Conservation (phyloP, 2,797 vertebrate species). For the Lepus townsendii region DNA sequence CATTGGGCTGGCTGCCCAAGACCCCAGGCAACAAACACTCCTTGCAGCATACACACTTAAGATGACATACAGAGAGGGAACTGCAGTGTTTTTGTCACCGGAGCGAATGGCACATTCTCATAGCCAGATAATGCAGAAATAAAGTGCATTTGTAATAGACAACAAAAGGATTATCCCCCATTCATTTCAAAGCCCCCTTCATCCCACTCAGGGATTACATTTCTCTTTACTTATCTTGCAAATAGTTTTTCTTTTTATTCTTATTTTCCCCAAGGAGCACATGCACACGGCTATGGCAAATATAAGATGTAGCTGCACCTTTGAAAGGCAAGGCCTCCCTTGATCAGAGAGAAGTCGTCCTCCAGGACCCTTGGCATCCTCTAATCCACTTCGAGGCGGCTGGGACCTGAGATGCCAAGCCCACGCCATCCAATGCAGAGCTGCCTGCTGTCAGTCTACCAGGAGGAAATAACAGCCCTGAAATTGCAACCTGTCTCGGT, state of each 20-base stretch:
- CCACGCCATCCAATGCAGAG: neutral
- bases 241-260: slow-evolving; percentile 86
- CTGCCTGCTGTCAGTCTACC: neutral
- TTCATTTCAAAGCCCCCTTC: slow-evolving; percentile 91
- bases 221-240: slow-evolving; percentile 91
- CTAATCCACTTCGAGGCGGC: slow-evolving; percentile 78
- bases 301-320: slow-evolving; percentile 82
- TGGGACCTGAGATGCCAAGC: neutral
- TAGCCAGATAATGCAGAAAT: slow-evolving; percentile 89
- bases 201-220: slow-evolving; percentile 90
- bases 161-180: slow-evolving; percentile 91
- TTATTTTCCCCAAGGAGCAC: slow-evolving; percentile 77
- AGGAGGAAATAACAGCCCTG: neutral
- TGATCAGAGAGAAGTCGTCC: slow-evolving; percentile 70
- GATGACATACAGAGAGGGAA: slow-evolving; percentile 78
- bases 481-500: neutral
- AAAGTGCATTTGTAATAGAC: slow-evolving; percentile 90
- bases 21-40: neutral
- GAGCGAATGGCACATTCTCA: slow-evolving; percentile 84
- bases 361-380: neutral
- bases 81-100: slow-evolving; percentile 84
- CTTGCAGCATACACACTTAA: slow-evolving; percentile 52
- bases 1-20: neutral
- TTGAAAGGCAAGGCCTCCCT: slow-evolving; percentile 74
- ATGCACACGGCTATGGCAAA: slow-evolving; percentile 83